phyloP scores from a whole-genome alignment of 2,888 invertebrate genomes.

The Crioceris asparagi region DNA sequence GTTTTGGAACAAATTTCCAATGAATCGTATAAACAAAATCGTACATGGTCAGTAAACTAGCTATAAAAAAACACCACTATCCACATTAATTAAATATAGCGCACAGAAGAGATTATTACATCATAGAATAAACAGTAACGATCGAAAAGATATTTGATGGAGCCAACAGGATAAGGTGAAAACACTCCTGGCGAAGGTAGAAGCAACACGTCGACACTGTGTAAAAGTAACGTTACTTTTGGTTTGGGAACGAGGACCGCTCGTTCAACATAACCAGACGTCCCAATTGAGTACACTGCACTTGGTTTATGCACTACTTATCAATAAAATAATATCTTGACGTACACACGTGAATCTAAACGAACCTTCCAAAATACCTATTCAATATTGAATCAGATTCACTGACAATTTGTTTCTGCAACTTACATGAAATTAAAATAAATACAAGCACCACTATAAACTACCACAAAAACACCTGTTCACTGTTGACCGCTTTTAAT shows the following conservation, averaged over 20 bases:
- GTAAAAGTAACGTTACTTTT: slow-evolving; percentile 31
- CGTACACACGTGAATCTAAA: no score
- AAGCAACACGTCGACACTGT: slow-evolving; percentile 26
- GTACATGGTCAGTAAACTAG: no score
- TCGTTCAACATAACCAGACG: slow-evolving; percentile 20
- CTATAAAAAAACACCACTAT: background rate
- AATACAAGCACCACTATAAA: slow-evolving; percentile 23
- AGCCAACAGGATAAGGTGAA: slow-evolving; percentile 10
- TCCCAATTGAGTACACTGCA: slow-evolving; percentile 33
- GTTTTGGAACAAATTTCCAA: no score
- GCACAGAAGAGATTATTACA: background rate
- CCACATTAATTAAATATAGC: slow-evolving; percentile 1
- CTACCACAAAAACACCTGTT: slow-evolving; percentile 39
- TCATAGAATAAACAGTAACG: background rate
- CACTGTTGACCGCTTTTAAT: slow-evolving; percentile 41
- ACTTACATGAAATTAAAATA: slow-evolving; percentile 6
- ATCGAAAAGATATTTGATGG: slow-evolving; percentile 7
- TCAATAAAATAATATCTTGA: slow-evolving; percentile 34
- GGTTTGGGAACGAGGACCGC: slow-evolving; percentile 32
- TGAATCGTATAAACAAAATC: no score
- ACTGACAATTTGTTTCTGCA: slow-evolving; percentile 15
- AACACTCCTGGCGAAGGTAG: slow-evolving; percentile 10
- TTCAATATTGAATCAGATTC: slow-evolving; percentile 8
- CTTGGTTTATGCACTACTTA: slow-evolving; percentile 35
- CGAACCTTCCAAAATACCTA: background rate